Conservation (phyloP, 2,113 vertebrate genomes). For the Mobula birostris region DNA sequence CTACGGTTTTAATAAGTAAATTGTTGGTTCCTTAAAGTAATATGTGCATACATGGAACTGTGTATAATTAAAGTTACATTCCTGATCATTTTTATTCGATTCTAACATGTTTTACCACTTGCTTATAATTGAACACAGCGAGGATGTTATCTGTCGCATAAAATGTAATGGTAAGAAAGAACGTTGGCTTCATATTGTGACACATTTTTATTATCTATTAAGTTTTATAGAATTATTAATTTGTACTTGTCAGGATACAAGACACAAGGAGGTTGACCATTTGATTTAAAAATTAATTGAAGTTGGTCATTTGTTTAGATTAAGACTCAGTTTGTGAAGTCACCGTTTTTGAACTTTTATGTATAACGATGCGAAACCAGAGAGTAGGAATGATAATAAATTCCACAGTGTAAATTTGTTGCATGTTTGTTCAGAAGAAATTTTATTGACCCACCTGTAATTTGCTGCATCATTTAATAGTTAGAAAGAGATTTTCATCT, state of each 20-base stretch:
- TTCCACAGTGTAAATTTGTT: not conserved
- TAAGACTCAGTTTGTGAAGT: conserved; percentile 18
- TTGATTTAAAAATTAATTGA: conserved; percentile 36
- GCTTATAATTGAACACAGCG: conserved; percentile 32
- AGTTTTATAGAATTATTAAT: conserved; percentile 38
- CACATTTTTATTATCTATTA: conserved; percentile 37
- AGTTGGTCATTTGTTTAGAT: conserved; percentile 28
- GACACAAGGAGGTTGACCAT: not conserved
- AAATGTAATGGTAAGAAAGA: conserved; percentile 24
- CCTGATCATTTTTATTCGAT: conserved; percentile 26
- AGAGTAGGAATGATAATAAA: not conserved
- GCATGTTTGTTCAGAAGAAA: not conserved
- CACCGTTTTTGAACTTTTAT: not conserved
- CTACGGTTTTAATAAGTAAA: conserved; percentile 58
- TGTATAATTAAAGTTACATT: conserved; percentile 22
- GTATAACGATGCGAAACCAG: not conserved
- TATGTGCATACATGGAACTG: conserved; percentile 9
- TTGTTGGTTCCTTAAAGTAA: conserved; percentile 36
- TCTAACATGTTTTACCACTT: conserved; percentile 36
- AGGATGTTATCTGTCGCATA: conserved; percentile 35
- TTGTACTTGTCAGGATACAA: conserved; percentile 28
- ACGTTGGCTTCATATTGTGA: conserved; percentile 32
- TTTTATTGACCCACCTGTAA: not conserved
- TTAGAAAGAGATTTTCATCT: not conserved
- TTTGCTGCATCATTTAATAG: not conserved